Base-by-base conservation (phyloP, 2,113 vertebrate genomes). In the Meles meles region DNA sequence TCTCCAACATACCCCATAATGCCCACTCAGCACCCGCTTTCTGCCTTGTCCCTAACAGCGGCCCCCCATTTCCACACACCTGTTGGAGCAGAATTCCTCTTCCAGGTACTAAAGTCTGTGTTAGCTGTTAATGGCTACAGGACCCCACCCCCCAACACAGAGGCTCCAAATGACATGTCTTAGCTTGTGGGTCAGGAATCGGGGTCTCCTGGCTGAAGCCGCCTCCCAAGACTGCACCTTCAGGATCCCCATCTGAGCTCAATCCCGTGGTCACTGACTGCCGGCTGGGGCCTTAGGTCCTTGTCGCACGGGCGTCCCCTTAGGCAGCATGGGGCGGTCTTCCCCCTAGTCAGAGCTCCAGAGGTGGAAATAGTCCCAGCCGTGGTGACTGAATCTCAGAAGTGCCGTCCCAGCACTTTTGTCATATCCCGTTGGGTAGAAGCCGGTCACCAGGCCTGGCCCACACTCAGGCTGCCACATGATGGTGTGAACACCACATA, bases 301-400 rank as follows among this genome's bases (percentile, higher is more conserved):
- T 7, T 9, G n/a, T 17, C n/a, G 2, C 0, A 0, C 3, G 11
- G 21, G 3, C 2, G 15, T 77, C 14, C n/a, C 31, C 21, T 25
- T 25, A 23, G 65, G 52, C 31, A 3, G 1, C 21, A 39, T n/a
- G 9, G 25, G 74, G 34, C 9, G 11, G 3, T 59, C 17, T 34
- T 52, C 42, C 29, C 3, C n/a, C 61, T 14, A 61, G 67, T 37
- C n/a, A 55, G 27, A 12, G 59, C 84, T 81, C 57, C 0, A 0
- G 71, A 21, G 59, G 29, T 17, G 27, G 34, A 42, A 14, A 10
- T 0, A 12, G 5, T 27, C 52, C n/a, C 12, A 14, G 72, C 39
- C 6, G 0, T 15, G 72, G 15, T 15, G 27, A 37, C 15, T 12
- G 31, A 7, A 7, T 81, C 37, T 55, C 27, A 1, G 37, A 47